Conservation (phyloP, 2,113 vertebrate genomes). For the Lagopus leucura region DNA sequence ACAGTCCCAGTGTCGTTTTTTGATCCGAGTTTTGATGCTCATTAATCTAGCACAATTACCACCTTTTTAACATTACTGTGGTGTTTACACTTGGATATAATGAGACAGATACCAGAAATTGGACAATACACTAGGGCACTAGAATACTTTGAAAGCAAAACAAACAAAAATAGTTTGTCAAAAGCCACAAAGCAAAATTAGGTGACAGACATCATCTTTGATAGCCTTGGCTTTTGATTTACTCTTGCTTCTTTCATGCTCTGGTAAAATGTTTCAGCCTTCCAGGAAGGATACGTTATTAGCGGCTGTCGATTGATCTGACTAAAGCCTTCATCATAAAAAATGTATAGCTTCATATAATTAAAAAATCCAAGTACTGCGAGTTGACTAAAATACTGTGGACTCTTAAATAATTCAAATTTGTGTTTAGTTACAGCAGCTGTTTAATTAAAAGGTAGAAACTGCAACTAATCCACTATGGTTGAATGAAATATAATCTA, state of each 20-base stretch:
- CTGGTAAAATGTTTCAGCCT: constrained; percentile 49
- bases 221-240: constrained; percentile 60
- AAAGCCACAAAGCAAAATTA: constrained; percentile 12
- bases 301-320: constrained; percentile 67
- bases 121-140: neutral
- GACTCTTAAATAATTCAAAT: constrained; percentile 85
- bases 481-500: constrained; percentile 81
- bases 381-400: constrained; percentile 74
- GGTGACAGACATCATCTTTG: constrained; percentile 27
- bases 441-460: constrained; percentile 88
- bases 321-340: constrained; percentile 77
- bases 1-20: neutral
- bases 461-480: constrained; percentile 82
- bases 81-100: constrained; percentile 22
- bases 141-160: neutral
- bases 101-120: neutral
- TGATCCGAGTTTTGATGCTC: neutral
- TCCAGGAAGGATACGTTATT: constrained; percentile 70
- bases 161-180: neutral
- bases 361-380: constrained; percentile 75
- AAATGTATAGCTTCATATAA: constrained; percentile 79
- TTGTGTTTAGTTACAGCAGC: constrained; percentile 78
- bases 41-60: neutral
- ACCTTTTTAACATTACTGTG: neutral
- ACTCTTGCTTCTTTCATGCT: constrained; percentile 58